Evolutionary conservation across 2,888 invertebrate species (phyloP), one percentile per base, ranked within the genome.

Genomic region (Octonoba sinensis): DNA sequence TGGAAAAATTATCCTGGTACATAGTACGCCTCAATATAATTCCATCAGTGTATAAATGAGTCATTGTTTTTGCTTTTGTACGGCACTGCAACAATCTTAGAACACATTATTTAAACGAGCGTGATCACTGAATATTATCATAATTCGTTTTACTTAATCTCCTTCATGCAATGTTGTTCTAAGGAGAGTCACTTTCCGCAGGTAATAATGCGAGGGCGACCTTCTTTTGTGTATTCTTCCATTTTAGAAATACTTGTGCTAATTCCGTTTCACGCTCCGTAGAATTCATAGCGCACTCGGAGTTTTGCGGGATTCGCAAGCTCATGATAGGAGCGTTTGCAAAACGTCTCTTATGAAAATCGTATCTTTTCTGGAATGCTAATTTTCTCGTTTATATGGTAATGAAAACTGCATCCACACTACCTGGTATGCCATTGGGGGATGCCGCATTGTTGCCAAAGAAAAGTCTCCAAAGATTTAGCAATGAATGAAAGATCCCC

Each of bases 351-450:
- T 67, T 72, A 79, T 72, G 72, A 72, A 72, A 82, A 70, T 82
- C 70, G 74, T 47, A 65, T 75, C 81, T 75, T 74, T 70, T 70
- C 59, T 64, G 57, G 70, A 71, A 82, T 82, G 81, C 74, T 82
- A 82, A 82, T 82, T 82, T 82, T 82, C 81, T 82, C 81, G 74
- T 82, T 82, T 82, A 82, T 82, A 82, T 82, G 81, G 74, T 82
- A 82, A 82, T 82, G 81, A 82, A 82, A 82, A 75, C 69, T 60
- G 69, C 57, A 64, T 73, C 66, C 66, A 66, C 67, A 59, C 20
- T 18, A 54, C 46, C 18, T 60, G 16, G 18, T 16, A 49, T 71
- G 47, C 49, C 44, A 36, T 27, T 51, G 49, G 67, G 57, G 59
- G 57, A 27, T 44, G 44, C 16, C 46, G 46, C 27, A 22, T 20